These are phyloP conservation scores for Mesoligia furuncula DNA, from an alignment of 2,888 invertebrate genomes.

Conservation along the genomic window DNA sequence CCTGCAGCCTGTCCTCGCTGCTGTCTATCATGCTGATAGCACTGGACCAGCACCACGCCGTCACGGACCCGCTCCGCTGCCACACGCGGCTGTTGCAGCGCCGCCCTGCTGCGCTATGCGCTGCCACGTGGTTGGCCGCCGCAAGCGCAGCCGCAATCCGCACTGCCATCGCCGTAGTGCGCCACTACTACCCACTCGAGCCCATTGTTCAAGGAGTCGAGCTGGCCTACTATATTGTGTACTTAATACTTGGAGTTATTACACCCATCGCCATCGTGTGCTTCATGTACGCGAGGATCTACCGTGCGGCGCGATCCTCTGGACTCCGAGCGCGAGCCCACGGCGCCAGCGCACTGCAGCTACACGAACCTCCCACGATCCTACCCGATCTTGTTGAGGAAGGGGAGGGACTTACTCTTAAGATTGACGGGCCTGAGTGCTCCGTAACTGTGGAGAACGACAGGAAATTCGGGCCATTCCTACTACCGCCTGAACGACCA, in stretches of 20 bases:
- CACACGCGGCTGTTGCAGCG: conserved; percentile 88
- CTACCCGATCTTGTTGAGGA: conserved; percentile 85
- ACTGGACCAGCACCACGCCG: conserved; percentile 90
- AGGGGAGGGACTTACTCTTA: conserved; percentile 85
- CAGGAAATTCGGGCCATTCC: conserved; percentile 85
- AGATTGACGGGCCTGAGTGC: conserved; percentile 83
- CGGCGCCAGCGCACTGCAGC: conserved; percentile 88
- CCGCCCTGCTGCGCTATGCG: conserved; percentile 85
- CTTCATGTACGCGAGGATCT: conserved; percentile 94
- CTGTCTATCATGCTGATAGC: conserved; percentile 85
- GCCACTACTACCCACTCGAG: conserved; percentile 79
- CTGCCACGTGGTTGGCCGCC: conserved; percentile 89
- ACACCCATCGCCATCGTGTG: conserved; percentile 91
- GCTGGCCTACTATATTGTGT: conserved; percentile 82
- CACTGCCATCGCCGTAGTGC: conserved; percentile 79
- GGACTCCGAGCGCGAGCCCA: conserved; percentile 88
- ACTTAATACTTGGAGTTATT: conserved; percentile 81
- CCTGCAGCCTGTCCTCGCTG: conserved; percentile 83
- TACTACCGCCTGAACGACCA: conserved; percentile 85
- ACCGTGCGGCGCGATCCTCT: conserved; percentile 94
- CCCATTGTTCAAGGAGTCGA: conserved; percentile 79
- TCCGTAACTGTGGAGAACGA: conserved; percentile 74
- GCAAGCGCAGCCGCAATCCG: conserved; percentile 82
- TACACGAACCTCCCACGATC: conserved; percentile 85
- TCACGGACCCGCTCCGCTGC: conserved; percentile 88